These are phyloP conservation scores for Caenorhabditis becei DNA, from an alignment of 2,888 invertebrate genomes.

Conservation along the genomic window DNA sequence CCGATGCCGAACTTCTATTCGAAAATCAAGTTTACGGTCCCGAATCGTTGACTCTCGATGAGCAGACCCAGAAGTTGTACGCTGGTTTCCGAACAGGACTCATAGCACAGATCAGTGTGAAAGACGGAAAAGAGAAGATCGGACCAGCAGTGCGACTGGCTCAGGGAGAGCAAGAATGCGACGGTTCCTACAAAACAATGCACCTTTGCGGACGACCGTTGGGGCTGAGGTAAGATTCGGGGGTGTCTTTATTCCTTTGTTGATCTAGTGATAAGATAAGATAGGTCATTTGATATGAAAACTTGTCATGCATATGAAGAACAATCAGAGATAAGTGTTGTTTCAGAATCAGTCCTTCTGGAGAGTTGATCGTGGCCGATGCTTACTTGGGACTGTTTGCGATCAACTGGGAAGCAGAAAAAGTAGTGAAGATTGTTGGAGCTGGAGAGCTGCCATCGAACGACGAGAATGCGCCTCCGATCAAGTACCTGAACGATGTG, in stretches of 20 bases:
- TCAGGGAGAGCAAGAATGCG: conserved; percentile 63
- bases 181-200: conserved; percentile 64
- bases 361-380: conserved; percentile 67
- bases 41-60: conserved; percentile 66
- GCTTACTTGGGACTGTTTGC: conserved; percentile 71
- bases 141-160: conserved; percentile 63
- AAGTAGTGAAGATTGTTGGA: conserved; percentile 60
- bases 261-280: conserved; percentile 20
- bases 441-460: conserved; percentile 60
- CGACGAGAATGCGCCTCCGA: conserved; percentile 44
- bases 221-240: conserved; percentile 61
- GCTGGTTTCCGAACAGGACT: conserved; percentile 69
- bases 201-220: conserved; percentile 70
- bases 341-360: conserved; percentile 62
- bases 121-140: conserved; percentile 54
- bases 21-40: conserved; percentile 71
- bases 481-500: conserved; percentile 68
- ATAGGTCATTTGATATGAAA: conserved; percentile 10
- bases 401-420: conserved; percentile 66
- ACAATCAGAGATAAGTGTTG: background rate
- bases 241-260: background rate
- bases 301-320: conserved; percentile 19
- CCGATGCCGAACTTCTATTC: conserved; percentile 56
- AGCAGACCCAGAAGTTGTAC: conserved; percentile 57
- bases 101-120: conserved; percentile 64